These are phyloP conservation scores for Aphaenogaster floridana DNA, from an alignment of 1,140 invertebrate genomes.

Conservation along the genomic window DNA sequence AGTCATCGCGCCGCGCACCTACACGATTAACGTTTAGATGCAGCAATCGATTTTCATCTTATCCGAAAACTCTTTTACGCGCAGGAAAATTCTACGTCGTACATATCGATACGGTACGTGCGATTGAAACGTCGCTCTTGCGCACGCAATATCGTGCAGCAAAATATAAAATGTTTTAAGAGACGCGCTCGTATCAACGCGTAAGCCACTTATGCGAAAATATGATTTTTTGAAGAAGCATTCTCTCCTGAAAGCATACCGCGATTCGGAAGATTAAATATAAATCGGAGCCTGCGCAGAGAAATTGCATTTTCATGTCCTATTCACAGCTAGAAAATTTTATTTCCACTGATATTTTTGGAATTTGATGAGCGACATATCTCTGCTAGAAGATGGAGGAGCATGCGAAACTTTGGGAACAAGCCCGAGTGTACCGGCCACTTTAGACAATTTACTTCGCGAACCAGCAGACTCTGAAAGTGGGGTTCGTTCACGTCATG, in stretches of 20 bases:
- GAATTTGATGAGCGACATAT: constrained; percentile 10
- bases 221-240: constrained; percentile 12
- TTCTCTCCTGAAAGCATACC: not conserved
- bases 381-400: not conserved
- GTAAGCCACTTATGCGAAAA: constrained; percentile 1
- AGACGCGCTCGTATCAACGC: not conserved
- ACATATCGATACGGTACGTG: not conserved
- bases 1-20: constrained; percentile 43
- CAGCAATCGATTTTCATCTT: constrained; percentile 32
- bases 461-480: constrained; percentile 44
- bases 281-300: not conserved
- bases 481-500: constrained; percentile 64
- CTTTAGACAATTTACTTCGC: constrained; percentile 61
- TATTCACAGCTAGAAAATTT: not conserved
- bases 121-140: not conserved
- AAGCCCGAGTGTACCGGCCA: not conserved
- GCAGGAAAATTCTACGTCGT: not conserved
- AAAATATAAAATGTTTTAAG: constrained; percentile 3
- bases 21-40: constrained; percentile 63
- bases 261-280: constrained; percentile 29
- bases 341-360: constrained; percentile 1
- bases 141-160: not conserved
- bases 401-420: constrained; percentile 11
- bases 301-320: constrained; percentile 49
- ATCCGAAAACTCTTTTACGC: not conserved